Evolutionary conservation across 1,140 invertebrate genomes (phyloP).

Genomic region (Triops longicaudatus): DNA sequence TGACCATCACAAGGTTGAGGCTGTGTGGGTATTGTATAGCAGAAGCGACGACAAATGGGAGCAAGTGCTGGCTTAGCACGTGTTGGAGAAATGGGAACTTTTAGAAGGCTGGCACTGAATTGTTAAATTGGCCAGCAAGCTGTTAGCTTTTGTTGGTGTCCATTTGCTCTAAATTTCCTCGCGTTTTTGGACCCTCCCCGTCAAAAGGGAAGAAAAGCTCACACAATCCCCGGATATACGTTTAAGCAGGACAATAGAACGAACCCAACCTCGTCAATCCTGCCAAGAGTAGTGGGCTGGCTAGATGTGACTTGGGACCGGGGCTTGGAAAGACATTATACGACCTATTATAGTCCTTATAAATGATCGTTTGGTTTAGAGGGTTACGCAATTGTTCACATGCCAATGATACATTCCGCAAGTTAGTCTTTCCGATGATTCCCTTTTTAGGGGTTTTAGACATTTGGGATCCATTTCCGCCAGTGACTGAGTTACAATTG

Average conservation of each 20-base stretch:
- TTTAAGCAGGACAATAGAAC: slow-evolving; percentile 4
- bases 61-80: slow-evolving; percentile 1
- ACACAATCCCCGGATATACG: background rate
- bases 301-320: background rate
- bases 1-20: background rate
- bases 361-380: slow-evolving; percentile 8
- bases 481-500: background rate
- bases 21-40: background rate
- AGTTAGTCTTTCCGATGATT: background rate
- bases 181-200: background rate
- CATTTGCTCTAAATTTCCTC: slow-evolving; percentile 12
- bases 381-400: background rate
- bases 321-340: background rate
- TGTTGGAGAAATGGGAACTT: background rate
- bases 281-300: background rate
- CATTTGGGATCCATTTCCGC: background rate
- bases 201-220: background rate
- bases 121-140: slow-evolving; percentile 1
- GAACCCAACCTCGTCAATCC: slow-evolving; percentile 9
- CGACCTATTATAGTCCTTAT: background rate
- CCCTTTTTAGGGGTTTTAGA: background rate
- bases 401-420: background rate
- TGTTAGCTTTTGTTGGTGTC: slow-evolving; percentile 1
- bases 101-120: background rate
- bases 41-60: background rate